A percentile compares a stretch with the other conserved stretches of the same genome.
These are phyloP conservation scores for Sebastes iracundus DNA, from an alignment of 2,797 vertebrate genomes.

Conservation along the genomic window DNA sequence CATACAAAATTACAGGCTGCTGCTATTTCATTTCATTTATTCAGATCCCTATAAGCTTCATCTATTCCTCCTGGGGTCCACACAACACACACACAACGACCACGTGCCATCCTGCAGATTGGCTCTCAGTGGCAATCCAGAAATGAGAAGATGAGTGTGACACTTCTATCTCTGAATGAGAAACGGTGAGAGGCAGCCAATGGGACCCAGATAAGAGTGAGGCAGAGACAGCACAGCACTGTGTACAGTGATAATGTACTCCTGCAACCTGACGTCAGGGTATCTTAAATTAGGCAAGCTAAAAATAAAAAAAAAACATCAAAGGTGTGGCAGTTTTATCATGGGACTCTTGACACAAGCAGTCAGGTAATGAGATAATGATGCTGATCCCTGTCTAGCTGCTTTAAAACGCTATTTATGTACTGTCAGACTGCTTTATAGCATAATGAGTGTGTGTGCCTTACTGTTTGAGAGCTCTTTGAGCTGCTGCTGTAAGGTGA, in stretches of 20 bases:
- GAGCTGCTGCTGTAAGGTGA: conserved; percentile 85
- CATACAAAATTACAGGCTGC: background rate
- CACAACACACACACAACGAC: background rate
- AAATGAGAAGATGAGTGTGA: conserved; percentile 39
- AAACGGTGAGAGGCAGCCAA: conserved; percentile 46
- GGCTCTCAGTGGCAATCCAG: conserved; percentile 50
- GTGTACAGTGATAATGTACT: conserved; percentile 25
- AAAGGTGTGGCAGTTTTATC: conserved; percentile 22
- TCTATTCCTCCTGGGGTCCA: conserved; percentile 7
- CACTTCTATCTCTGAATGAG: conserved; percentile 56
- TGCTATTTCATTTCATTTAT: conserved; percentile 4
- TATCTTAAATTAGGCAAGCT: conserved; percentile 28
- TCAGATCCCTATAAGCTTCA: background rate
- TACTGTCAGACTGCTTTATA: background rate
- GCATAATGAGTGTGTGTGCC: conserved; percentile 4
- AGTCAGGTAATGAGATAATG: conserved; percentile 1
- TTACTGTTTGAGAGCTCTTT: conserved; percentile 80
- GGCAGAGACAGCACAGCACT: conserved; percentile 24
- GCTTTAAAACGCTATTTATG: background rate
- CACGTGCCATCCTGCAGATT: conserved; percentile 45
- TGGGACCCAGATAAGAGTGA: conserved; percentile 31
- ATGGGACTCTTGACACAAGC: background rate
- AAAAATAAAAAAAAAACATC: conserved; percentile 33
- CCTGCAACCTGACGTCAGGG: background rate
- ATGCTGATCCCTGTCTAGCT: background rate